Evolutionary conservation across 1,140 invertebrate species (phyloP).

Genomic region (Caenorhabditis remanei): DNA sequence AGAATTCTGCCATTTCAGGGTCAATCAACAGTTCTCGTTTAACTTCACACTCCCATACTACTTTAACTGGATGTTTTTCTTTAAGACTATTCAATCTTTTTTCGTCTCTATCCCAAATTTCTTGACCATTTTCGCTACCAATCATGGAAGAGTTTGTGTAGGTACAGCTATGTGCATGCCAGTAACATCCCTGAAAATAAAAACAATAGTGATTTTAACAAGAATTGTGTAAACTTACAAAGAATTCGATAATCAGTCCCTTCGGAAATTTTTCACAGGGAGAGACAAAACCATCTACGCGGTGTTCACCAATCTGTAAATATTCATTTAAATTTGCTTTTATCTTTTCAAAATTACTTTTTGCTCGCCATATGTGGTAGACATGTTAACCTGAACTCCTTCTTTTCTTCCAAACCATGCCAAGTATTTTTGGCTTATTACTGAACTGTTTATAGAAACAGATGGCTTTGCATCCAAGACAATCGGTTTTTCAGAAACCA

Average conservation of each 20-base stretch:
- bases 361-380: background rate
- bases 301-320: background rate
- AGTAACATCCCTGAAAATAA: conserved; percentile 4
- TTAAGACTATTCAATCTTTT: background rate
- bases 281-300: background rate
- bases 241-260: background rate
- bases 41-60: background rate
- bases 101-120: background rate
- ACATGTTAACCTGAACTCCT: background rate
- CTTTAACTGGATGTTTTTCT: background rate
- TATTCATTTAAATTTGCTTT: too few relatives aligned
- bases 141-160: too few relatives aligned
- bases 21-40: background rate
- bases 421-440: background rate
- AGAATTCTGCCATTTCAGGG: background rate
- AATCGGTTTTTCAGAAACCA: background rate
- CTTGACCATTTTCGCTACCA: background rate
- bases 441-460: background rate
- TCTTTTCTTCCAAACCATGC: background rate
- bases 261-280: background rate
- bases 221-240: too few relatives aligned
- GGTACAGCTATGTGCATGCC: background rate
- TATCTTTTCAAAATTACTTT: background rate
- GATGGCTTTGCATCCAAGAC: background rate
- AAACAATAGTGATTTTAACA: too few relatives aligned